These are phyloP conservation scores for Peromyscus maniculatus DNA, from an alignment of 2,113 vertebrate species.

Conservation along the genomic window DNA sequence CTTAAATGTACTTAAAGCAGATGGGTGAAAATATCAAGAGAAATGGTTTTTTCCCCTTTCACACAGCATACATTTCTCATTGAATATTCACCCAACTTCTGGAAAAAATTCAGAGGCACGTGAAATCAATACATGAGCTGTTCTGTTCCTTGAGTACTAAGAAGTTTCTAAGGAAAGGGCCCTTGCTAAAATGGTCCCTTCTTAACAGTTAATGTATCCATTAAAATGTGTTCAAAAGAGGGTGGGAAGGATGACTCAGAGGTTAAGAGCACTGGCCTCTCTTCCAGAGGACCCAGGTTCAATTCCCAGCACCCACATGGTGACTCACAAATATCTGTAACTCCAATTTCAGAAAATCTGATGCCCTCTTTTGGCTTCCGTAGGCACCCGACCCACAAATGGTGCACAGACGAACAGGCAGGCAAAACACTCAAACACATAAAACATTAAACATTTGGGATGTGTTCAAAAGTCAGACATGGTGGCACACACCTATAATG, in stretches of 20 bases:
- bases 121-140: background rate
- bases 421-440: background rate
- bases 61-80: background rate
- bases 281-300: background rate
- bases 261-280: background rate
- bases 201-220: background rate
- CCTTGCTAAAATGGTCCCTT: background rate
- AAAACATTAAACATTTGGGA: background rate
- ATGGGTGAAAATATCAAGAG: slow-evolving; percentile 35
- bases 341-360: background rate
- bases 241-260: background rate
- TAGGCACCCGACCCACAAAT: background rate
- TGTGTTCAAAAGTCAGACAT: background rate
- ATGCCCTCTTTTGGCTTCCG: background rate
- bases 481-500: background rate
- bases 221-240: background rate
- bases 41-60: slow-evolving; percentile 26
- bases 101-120: slow-evolving; percentile 25
- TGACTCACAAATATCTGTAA: background rate
- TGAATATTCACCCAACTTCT: slow-evolving; percentile 48
- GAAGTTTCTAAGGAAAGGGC: slow-evolving; percentile 5
- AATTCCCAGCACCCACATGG: background rate
- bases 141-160: background rate
- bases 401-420: background rate
- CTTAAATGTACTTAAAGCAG: slow-evolving; percentile 35